Base-by-base conservation (phyloP, 1,140 invertebrate genomes). In the Proales similis region DNA sequence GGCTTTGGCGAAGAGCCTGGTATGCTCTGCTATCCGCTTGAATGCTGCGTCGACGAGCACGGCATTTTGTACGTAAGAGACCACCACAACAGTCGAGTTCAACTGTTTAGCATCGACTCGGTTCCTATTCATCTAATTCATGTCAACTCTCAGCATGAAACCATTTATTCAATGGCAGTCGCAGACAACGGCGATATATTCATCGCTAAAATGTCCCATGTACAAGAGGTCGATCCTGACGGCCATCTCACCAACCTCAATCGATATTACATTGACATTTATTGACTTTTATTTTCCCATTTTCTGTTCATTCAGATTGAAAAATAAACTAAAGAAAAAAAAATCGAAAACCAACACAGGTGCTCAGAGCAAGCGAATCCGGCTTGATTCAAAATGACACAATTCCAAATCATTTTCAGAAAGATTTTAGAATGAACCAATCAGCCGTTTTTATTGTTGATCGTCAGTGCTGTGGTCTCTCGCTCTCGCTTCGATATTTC, bases 261-360 rank as follows among this genome's bases (percentile, higher is more conserved):
- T 42, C 39, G 45, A 42, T 57, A 57, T 29, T 57, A 42, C 45
- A 57, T 57, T 42, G 51, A 57, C 45, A 57, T 57, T 42, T 57
- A 57, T 57, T 57, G 45, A 12, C 17, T 3, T 14, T 20, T 17
- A 9, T 53, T 42, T 11, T 42, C 27, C 29, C 43, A 27, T 14
- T 24, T n/a, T n/a, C n/a, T n/a, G n/a, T n/a, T n/a, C n/a, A n/a
- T n/a, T n/a, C n/a, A n/a, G n/a, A n/a, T n/a, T n/a, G n/a, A n/a
- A n/a, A n/a, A n/a, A n/a, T n/a, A n/a, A n/a, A n/a, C n/a, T n/a
- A n/a, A n/a, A n/a, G n/a, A n/a, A n/a, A n/a, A n/a, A n/a, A n/a
- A n/a, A n/a, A n/a, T n/a, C n/a, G n/a, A n/a, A n/a, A n/a, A n/a
- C n/a, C n/a, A n/a, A n/a, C n/a, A n/a, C n/a, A n/a, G n/a, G n/a